Conservation (phyloP, 64 coral and sea anemone genomes). For the Montipora foliosa region DNA sequence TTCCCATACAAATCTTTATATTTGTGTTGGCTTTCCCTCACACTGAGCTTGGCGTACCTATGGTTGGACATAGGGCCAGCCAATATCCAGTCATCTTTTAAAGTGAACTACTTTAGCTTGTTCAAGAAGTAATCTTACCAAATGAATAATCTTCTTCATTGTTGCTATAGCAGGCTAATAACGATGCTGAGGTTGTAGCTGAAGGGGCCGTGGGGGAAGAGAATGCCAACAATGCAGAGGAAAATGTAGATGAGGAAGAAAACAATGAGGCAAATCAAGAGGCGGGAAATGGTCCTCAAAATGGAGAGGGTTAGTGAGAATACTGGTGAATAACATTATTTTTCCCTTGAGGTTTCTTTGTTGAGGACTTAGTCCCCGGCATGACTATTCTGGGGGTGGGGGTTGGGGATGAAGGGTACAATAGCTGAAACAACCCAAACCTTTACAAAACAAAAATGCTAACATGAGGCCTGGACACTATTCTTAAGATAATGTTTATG, state of each 20-base stretch:
- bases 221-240: constrained; percentile 27
- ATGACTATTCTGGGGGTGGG: background rate
- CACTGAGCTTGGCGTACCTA: too few species aligned
- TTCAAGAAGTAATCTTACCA: too few species aligned
- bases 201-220: constrained; percentile 40
- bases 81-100: too few species aligned
- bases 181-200: constrained; percentile 56
- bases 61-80: too few species aligned
- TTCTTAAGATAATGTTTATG: too few species aligned
- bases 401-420: too few species aligned
- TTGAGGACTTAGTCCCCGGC: background rate
- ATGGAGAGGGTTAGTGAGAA: constrained; percentile 49
- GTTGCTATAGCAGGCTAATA: constrained; percentile 37
- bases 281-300: constrained; percentile 54
- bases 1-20: too few species aligned
- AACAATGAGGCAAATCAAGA: constrained; percentile 46
- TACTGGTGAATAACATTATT: background rate
- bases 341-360: background rate
- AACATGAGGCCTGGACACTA: too few species aligned
- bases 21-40: too few species aligned
- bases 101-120: too few species aligned
- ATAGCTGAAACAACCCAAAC: too few species aligned
- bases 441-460: too few species aligned
- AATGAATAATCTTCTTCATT: background rate
- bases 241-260: constrained; percentile 11